phyloP scores from a whole-genome alignment of 2,888 invertebrate genomes.

The Onthophagus sagittarius region DNA sequence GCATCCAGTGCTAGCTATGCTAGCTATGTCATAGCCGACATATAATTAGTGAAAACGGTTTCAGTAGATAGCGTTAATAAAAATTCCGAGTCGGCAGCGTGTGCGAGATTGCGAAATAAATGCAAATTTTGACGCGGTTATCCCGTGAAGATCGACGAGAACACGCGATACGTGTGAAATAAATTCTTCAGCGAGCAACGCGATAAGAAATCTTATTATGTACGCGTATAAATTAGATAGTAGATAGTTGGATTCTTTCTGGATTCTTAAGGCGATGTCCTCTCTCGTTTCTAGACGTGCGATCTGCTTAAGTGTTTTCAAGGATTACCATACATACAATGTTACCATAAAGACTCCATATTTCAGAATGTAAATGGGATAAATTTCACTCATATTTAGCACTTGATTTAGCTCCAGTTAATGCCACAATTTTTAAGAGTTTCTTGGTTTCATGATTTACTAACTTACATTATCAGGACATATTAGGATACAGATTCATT shows the following conservation, averaged over 20 bases:
- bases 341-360: not conserved
- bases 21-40: too few species aligned
- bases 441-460: too few species aligned
- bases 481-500: too few species aligned
- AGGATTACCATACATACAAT: not conserved
- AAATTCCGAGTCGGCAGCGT: not conserved
- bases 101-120: conserved; percentile 7
- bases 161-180: conserved; percentile 11
- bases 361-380: not conserved
- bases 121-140: conserved; percentile 12
- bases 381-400: too few species aligned
- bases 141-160: conserved; percentile 8
- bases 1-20: not conserved
- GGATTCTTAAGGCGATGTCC: conserved; percentile 6
- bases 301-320: not conserved
- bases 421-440: too few species aligned
- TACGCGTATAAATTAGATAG: conserved; percentile 11
- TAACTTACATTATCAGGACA: too few species aligned
- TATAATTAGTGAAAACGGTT: conserved; percentile 1
- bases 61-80: not conserved
- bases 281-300: not conserved
- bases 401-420: not conserved
- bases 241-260: conserved; percentile 11
- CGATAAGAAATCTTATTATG: conserved; percentile 14
- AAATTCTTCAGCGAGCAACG: conserved; percentile 10